These are phyloP conservation scores for Belgica antarctica DNA, from an alignment of 2,888 invertebrate genomes.

Conservation along the genomic window DNA sequence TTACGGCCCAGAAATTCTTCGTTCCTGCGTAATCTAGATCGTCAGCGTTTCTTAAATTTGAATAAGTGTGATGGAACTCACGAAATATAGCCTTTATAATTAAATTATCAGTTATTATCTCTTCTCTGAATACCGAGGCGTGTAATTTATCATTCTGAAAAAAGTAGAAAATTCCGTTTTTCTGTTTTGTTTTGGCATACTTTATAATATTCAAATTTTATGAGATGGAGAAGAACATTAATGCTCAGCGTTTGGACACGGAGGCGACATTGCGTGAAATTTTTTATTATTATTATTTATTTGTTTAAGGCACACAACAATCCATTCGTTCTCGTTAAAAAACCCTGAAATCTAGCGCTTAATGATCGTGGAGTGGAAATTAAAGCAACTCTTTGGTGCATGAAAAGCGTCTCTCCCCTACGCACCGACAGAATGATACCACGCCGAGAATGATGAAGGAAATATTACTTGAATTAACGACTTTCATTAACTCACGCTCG, in stretches of 20 bases:
- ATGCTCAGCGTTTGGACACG: slow-evolving; percentile 22
- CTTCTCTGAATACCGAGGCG: background rate
- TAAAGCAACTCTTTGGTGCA: background rate
- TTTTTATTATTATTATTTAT: slow-evolving; percentile 41
- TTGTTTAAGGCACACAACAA: slow-evolving; percentile 33
- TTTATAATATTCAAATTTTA: slow-evolving; percentile 33
- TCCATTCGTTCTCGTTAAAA: no score
- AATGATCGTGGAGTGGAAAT: slow-evolving; percentile 9
- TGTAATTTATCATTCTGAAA: slow-evolving; percentile 17
- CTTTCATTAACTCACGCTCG: background rate
- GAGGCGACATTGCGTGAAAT: slow-evolving; percentile 42
- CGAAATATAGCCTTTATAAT: slow-evolving; percentile 11
- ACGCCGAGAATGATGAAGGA: slow-evolving; percentile 37
- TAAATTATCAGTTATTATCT: slow-evolving; percentile 28
- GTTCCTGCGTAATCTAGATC: background rate
- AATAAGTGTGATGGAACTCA: background rate
- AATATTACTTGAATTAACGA: slow-evolving; percentile 18
- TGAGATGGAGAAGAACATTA: slow-evolving; percentile 9
- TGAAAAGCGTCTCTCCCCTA: background rate
- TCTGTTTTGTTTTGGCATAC: no score
- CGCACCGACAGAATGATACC: slow-evolving; percentile 12
- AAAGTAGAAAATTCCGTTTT: background rate
- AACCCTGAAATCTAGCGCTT: background rate
- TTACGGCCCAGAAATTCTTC: background rate
- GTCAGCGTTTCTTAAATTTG: background rate